These are phyloP conservation scores for Fragum fragum DNA, from an alignment of 2,888 invertebrate genomes.

Conservation along the genomic window DNA sequence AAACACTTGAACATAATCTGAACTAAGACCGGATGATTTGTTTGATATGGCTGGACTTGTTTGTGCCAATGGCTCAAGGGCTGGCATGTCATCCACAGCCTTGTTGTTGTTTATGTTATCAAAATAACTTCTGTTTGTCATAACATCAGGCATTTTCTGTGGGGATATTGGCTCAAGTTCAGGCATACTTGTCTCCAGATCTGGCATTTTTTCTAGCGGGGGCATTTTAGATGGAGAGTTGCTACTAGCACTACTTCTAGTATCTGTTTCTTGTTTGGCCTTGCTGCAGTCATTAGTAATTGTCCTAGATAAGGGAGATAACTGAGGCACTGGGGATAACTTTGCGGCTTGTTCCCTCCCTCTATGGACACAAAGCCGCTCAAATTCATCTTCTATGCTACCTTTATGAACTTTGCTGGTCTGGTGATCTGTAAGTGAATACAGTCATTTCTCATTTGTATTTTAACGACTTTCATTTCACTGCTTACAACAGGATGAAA, in stretches of 20 bases:
- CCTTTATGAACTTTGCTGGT: neutral
- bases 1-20: conserved; percentile 46
- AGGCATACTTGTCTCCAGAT: conserved; percentile 43
- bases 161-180: conserved; percentile 31
- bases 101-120: neutral
- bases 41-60: conserved; percentile 6
- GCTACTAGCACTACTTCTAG: neutral
- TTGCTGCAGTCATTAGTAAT: neutral
- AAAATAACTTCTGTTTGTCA: neutral
- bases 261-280: neutral
- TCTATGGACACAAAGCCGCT: conserved; percentile 24
- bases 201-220: neutral
- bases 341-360: neutral
- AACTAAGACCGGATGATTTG: neutral
- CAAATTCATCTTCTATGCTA: conserved; percentile 36
- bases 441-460: too few species aligned
- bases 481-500: too few species aligned
- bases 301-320: conserved; percentile 7
- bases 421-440: neutral
- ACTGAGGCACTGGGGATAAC: neutral
- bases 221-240: conserved; percentile 29
- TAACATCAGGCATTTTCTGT: neutral
- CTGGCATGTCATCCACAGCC: conserved; percentile 44
- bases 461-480: too few species aligned
- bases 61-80: conserved; percentile 13